A percentile compares a stretch with the other conserved stretches of the same genome.
These are phyloP conservation scores for Slavum lentiscoides DNA, from an alignment of 2,888 invertebrate genomes.

Conservation along the genomic window DNA sequence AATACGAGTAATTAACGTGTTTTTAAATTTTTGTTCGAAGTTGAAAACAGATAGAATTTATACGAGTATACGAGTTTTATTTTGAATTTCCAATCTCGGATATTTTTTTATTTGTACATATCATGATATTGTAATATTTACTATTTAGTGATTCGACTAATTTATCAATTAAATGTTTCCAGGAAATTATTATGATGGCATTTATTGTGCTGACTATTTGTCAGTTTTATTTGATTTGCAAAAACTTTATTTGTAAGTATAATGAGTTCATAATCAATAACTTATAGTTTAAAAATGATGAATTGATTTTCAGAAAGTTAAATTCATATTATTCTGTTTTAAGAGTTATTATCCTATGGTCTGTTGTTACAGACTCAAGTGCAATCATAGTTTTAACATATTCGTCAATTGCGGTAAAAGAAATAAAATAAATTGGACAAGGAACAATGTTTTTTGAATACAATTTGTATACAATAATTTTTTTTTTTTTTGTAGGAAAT, in stretches of 20 bases:
- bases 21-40: too few species aligned
- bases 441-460: neutral
- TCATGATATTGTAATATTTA: too few species aligned
- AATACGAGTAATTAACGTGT: too few species aligned
- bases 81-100: too few species aligned
- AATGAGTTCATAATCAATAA: neutral
- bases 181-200: neutral
- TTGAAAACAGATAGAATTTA: too few species aligned
- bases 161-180: neutral
- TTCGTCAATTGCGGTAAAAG: neutral
- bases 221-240: neutral
- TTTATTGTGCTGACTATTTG: neutral
- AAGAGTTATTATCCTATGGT: neutral
- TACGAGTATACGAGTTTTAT: too few species aligned
- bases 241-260: constrained; percentile 1
- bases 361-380: neutral
- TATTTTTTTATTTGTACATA: too few species aligned
- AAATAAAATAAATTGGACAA: too few species aligned
- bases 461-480: neutral
- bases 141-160: too few species aligned
- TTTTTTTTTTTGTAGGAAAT: neutral
- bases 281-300: neutral
- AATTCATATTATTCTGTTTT: neutral
- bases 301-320: neutral
- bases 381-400: neutral